Percentiles rank a stretch among this genome's conserved stretches.
Conservation (phyloP, 2,113 vertebrate genomes). For the Vimba vimba region DNA sequence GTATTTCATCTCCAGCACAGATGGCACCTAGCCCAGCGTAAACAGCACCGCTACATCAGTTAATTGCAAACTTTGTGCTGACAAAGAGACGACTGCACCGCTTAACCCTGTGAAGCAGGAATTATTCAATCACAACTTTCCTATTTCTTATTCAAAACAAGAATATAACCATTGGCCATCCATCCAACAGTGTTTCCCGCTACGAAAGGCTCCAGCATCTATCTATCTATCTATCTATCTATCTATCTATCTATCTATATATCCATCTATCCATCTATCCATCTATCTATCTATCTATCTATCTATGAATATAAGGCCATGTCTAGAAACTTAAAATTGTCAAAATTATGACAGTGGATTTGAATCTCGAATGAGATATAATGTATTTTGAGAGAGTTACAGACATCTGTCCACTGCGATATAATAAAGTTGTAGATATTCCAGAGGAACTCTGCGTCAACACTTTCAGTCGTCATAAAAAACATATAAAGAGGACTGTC, state of each 20-base stretch:
- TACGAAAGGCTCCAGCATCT: background rate
- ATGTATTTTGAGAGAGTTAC: background rate
- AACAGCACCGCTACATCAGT: conserved; percentile 54
- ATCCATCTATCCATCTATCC: background rate
- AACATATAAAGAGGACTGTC: background rate
- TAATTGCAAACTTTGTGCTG: conserved; percentile 46
- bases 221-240: too few relatives aligned
- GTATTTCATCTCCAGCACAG: conserved; percentile 46
- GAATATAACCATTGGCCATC: background rate
- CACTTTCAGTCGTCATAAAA: background rate
- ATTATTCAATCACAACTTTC: background rate
- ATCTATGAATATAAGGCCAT: too few relatives aligned
- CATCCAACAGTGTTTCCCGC: background rate
- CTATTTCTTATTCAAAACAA: background rate
- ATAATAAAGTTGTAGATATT: background rate
- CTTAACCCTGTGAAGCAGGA: conserved; percentile 24
- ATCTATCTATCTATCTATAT: too few relatives aligned
- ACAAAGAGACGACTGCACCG: conserved; percentile 39
- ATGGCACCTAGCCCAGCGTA: conserved; percentile 50
- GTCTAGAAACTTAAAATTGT: too few relatives aligned
- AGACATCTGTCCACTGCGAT: too few relatives aligned
- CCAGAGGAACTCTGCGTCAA: background rate
- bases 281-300: too few relatives aligned
- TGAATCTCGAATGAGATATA: background rate
- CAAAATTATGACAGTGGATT: too few relatives aligned